These are phyloP conservation scores for Sorex fumeus DNA, from an alignment of 2,113 vertebrate genomes.

Conservation along the genomic window DNA sequence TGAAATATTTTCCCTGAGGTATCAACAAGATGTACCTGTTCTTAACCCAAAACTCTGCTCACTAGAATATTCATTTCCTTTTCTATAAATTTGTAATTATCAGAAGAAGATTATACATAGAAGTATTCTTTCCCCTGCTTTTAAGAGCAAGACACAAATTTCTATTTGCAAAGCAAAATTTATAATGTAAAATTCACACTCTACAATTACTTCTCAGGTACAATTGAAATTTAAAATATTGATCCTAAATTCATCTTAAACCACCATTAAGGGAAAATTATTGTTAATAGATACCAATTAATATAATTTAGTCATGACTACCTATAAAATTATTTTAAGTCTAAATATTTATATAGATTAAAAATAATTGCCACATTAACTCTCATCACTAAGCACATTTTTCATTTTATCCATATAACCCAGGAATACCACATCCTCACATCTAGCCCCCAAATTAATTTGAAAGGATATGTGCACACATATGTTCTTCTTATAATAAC, in stretches of 20 bases:
- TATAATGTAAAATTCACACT: neutral
- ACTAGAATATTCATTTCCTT: neutral
- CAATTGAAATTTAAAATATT: constrained; percentile 42
- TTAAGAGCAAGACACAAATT: neutral
- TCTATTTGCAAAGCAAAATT: constrained; percentile 2
- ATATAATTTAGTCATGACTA: neutral
- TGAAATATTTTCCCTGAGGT: neutral
- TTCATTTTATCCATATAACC: no score
- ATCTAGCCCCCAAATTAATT: no score
- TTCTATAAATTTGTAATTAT: constrained; percentile 15
- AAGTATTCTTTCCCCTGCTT: neutral
- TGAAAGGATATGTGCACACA: no score
- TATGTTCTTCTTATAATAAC: no score
- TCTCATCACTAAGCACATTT: no score
- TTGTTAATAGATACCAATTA: neutral
- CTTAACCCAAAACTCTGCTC: neutral
- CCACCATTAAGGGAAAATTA: neutral
- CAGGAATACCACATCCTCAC: no score
- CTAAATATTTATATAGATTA: neutral
- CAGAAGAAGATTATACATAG: neutral
- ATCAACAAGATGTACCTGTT: neutral
- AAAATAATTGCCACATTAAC: neutral
- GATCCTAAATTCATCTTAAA: neutral
- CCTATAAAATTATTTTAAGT: neutral
- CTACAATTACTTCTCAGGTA: neutral